Conservation (phyloP, 2,113 vertebrate species). For the Microcebus tavaratra region DNA sequence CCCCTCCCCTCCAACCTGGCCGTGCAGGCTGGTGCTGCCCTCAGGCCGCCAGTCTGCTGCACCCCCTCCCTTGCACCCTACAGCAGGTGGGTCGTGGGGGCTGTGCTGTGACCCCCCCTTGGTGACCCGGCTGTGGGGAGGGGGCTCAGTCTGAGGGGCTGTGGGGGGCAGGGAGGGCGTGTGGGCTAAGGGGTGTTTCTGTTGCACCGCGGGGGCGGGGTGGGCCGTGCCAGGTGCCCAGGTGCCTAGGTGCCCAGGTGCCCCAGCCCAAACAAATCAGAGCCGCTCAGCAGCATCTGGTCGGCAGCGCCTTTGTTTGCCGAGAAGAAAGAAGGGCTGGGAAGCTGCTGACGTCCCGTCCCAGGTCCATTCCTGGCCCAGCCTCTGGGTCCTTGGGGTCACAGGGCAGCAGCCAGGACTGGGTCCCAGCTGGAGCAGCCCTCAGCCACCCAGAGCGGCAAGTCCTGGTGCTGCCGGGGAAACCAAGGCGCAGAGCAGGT, state of each 20-base stretch:
- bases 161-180: neutral
- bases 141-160: rapidly evolving
- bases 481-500: rapidly evolving
- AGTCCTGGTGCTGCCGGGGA: neutral
- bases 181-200: neutral
- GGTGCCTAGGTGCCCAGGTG: too few species aligned
- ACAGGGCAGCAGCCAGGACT: neutral
- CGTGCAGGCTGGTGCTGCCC: rapidly evolving
- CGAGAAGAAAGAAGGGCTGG: neutral
- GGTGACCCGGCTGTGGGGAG: neutral
- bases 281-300: neutral
- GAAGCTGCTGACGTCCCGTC: neutral
- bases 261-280: constrained; percentile 29
- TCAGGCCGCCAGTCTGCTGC: neutral
- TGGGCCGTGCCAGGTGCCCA: neutral
- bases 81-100: neutral
- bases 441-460: neutral
- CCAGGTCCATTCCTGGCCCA: neutral
- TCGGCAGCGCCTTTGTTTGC: constrained; percentile 11
- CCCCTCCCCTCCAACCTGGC: too few species aligned
- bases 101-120: neutral
- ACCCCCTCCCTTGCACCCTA: too few species aligned
- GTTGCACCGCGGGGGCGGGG: neutral
- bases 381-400: neutral
- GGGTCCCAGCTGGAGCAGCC: too few species aligned